Percentiles rank a stretch among this genome's conserved stretches.
Evolutionary conservation across 2,888 invertebrate genomes (phyloP).

Genomic region (Hecatera dysodea): DNA sequence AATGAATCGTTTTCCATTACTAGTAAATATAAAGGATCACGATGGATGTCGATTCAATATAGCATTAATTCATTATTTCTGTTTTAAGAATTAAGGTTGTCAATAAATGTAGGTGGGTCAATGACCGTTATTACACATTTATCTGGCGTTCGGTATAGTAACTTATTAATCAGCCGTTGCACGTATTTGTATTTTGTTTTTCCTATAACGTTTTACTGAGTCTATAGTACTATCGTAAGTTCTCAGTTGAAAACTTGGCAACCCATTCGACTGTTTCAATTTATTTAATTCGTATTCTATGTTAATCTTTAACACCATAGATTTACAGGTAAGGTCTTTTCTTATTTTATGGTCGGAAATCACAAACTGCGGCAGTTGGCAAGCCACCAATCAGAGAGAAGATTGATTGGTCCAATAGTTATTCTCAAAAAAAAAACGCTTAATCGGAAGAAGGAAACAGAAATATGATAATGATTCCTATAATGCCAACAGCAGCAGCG

Average conservation of each 20-base stretch:
- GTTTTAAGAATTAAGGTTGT: too few species aligned
- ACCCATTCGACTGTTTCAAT: not conserved
- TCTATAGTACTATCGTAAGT: not conserved
- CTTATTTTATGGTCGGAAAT: slow-evolving; percentile 12
- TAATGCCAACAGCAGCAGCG: too few species aligned
- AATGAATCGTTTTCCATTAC: too few species aligned
- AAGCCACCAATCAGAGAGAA: slow-evolving; percentile 13
- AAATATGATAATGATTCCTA: not conserved
- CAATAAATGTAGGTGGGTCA: too few species aligned
- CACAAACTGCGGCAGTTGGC: slow-evolving; percentile 17
- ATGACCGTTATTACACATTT: too few species aligned
- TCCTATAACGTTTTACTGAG: too few species aligned
- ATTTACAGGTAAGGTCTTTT: slow-evolving; percentile 17
- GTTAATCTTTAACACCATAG: slow-evolving; percentile 3
- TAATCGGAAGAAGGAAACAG: not conserved
- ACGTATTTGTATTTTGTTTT: not conserved
- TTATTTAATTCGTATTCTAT: slow-evolving; percentile 11
- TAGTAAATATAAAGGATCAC: too few species aligned
- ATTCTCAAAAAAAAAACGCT: not conserved
- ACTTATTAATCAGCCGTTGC: too few species aligned
- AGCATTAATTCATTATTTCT: too few species aligned
- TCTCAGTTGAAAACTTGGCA: slow-evolving; percentile 27
- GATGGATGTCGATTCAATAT: too few species aligned
- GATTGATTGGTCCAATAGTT: slow-evolving; percentile 3
- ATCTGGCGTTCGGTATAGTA: too few species aligned